Evolutionary conservation across 2,888 invertebrate species (phyloP).

Genomic region (Cinara cedri): DNA sequence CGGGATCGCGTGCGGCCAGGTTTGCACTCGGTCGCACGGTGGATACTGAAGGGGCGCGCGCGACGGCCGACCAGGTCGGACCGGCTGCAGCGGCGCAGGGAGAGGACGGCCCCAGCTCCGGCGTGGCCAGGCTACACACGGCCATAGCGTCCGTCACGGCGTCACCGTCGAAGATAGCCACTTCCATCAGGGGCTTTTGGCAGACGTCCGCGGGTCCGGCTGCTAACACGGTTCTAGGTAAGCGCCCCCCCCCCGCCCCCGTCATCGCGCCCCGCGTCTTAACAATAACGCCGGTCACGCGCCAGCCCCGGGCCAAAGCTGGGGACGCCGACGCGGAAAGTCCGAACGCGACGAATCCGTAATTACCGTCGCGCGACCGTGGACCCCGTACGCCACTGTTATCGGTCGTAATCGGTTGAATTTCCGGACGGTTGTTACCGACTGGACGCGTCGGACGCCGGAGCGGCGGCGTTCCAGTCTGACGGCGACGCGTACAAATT

Average conservation of each 20-base stretch:
- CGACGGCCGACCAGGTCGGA: constrained; percentile 52
- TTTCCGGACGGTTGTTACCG: too few relatives aligned
- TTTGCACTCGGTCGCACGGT: constrained; percentile 42
- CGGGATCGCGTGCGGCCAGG: not conserved
- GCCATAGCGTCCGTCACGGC: constrained; percentile 51
- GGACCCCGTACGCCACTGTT: too few relatives aligned
- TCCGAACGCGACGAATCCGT: too few relatives aligned
- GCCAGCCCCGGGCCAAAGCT: too few relatives aligned
- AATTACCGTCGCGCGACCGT: too few relatives aligned
- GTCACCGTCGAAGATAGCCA: constrained; percentile 51
- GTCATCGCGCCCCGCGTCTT: too few relatives aligned
- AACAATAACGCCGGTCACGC: not conserved
- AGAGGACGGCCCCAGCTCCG: constrained; percentile 18
- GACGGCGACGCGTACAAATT: too few relatives aligned
- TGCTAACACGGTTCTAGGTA: constrained; percentile 49
- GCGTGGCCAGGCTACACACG: constrained; percentile 28
- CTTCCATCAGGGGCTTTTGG: constrained; percentile 52
- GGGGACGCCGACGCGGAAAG: too few relatives aligned
- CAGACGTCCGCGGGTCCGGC: constrained; percentile 50
- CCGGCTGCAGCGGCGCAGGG: constrained; percentile 11
- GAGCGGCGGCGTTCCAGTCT: too few relatives aligned
- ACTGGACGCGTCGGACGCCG: too few relatives aligned
- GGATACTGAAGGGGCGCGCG: constrained; percentile 45
- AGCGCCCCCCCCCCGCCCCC: too few relatives aligned
- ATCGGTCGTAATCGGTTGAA: too few relatives aligned